phyloP scores from a whole-genome alignment of 2,797 vertebrate genomes.

The Hydrophis major region DNA sequence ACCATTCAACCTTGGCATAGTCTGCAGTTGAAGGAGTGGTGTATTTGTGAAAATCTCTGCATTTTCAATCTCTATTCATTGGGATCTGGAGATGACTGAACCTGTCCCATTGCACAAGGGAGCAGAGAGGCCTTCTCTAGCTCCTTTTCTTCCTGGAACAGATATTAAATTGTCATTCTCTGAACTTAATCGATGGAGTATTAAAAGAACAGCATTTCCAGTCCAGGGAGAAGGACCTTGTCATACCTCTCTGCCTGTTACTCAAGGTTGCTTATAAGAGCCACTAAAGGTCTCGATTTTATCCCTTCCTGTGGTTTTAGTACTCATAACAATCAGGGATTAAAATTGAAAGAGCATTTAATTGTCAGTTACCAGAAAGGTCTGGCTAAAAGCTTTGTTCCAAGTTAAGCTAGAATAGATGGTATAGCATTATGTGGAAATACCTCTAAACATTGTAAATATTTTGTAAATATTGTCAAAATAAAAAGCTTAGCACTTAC shows the following conservation, averaged over 20 bases:
- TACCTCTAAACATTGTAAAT: not conserved
- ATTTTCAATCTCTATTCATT: not conserved
- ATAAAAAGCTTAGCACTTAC: not conserved
- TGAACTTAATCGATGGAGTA: not conserved
- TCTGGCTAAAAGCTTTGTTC: not conserved
- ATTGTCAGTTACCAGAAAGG: not conserved
- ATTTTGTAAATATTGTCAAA: not conserved
- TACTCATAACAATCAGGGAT: not conserved
- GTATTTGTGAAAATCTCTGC: not conserved
- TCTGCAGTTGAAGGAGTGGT: not conserved
- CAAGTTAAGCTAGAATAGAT: not conserved
- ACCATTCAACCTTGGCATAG: not conserved
- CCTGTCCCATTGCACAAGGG: not conserved
- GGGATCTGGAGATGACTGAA: not conserved
- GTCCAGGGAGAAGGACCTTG: no score
- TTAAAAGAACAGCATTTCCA: not conserved
- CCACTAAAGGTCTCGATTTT: not conserved
- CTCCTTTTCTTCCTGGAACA: not conserved
- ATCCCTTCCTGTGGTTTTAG: not conserved
- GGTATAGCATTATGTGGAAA: not conserved
- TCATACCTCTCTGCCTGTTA: not conserved
- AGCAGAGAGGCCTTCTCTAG: not conserved
- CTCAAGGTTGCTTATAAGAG: slow-evolving; percentile 3
- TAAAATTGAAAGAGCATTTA: slow-evolving; percentile 13
- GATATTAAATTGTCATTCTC: not conserved